These are phyloP conservation scores for Noctuana brunneofusca DNA, from an alignment of 2,888 invertebrate species.

Conservation along the genomic window DNA sequence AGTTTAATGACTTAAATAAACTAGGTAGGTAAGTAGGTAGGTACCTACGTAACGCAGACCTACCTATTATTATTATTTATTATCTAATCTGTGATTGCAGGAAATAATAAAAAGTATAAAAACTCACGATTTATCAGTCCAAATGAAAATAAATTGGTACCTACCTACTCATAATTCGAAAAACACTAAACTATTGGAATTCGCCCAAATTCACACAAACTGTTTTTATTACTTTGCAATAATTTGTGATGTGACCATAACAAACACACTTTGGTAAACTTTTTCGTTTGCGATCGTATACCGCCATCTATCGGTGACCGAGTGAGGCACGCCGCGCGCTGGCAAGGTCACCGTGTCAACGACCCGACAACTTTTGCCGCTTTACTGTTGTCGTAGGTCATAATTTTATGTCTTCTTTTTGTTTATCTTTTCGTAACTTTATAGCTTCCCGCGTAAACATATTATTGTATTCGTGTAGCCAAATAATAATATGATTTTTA, in stretches of 20 bases:
- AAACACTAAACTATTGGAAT: background rate
- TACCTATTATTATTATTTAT: too few species aligned
- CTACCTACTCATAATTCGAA: too few species aligned
- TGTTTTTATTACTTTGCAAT: background rate
- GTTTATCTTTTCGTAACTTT: conserved; percentile 82
- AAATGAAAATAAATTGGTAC: too few species aligned
- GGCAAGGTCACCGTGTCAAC: conserved; percentile 80
- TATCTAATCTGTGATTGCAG: too few species aligned
- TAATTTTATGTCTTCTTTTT: conserved; percentile 83
- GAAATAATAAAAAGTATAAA: too few species aligned
- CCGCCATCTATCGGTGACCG: conserved; percentile 70
- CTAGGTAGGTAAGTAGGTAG: too few species aligned
- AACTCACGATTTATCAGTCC: too few species aligned
- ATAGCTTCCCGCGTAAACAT: conserved; percentile 71
- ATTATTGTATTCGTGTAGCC: conserved; percentile 43
- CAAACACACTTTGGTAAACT: background rate
- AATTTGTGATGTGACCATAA: background rate
- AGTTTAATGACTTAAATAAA: too few species aligned
- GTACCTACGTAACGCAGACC: too few species aligned
- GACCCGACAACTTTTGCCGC: conserved; percentile 82
- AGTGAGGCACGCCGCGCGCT: conserved; percentile 45
- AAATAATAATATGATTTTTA: conserved; percentile 27
- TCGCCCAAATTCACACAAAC: background rate
- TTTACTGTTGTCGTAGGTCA: conserved; percentile 82
- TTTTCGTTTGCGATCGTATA: conserved; percentile 40